Conservation (phyloP, 1,140 invertebrate species). For the Atta texana region DNA sequence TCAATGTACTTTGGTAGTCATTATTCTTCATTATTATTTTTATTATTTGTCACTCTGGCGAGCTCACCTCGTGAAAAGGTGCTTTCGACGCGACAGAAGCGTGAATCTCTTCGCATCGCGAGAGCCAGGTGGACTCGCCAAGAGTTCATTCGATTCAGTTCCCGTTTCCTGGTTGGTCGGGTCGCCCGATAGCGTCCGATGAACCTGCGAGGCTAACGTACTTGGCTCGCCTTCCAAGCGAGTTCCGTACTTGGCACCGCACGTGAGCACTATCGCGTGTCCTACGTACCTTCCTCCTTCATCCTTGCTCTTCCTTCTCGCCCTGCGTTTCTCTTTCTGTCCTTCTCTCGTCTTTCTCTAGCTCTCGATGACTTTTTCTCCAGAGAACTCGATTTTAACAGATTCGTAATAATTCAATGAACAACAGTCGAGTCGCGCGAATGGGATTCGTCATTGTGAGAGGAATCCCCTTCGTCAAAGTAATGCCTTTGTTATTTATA, state of each 20-base stretch:
- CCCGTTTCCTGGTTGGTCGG: slow-evolving; percentile 43
- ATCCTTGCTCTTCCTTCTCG: slow-evolving; percentile 47
- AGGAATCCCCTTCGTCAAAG: neutral
- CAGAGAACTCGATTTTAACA: neutral
- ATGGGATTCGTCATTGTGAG: neutral
- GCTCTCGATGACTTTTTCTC: slow-evolving; percentile 23
- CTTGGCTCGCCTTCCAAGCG: slow-evolving; percentile 73
- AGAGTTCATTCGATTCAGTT: slow-evolving; percentile 39
- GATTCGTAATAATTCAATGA: neutral
- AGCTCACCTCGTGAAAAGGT: neutral
- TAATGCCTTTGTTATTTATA: neutral
- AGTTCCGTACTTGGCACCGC: slow-evolving; percentile 80
- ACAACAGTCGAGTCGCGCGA: neutral
- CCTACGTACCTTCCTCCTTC: slow-evolving; percentile 81
- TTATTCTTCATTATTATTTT: neutral
- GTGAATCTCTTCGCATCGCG: neutral
- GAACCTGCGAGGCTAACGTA: slow-evolving; percentile 85
- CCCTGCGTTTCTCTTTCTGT: neutral
- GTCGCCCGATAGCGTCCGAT: slow-evolving; percentile 81
- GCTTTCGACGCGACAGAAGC: neutral
- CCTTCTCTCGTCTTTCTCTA: slow-evolving; percentile 49
- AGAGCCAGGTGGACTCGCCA: neutral
- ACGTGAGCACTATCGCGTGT: slow-evolving; percentile 84
- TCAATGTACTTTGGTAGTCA: neutral
- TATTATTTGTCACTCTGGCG: neutral